phyloP scores from a whole-genome alignment of 2,797 vertebrate genomes.

The Macropus fuliginosus region DNA sequence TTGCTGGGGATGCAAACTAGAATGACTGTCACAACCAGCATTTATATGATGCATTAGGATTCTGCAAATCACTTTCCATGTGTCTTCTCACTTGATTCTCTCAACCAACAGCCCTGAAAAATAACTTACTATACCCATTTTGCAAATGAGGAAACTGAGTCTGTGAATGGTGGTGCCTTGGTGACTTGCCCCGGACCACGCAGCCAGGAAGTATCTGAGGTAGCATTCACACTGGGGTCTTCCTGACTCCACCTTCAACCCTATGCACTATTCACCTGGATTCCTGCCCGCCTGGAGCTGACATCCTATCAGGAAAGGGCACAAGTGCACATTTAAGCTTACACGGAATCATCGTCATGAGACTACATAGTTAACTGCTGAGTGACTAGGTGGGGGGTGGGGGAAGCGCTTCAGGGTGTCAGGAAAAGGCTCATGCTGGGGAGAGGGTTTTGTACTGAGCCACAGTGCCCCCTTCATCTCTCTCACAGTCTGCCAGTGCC shows the following conservation, averaged over 20 bases:
- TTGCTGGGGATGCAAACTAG: neutral
- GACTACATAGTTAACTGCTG: neutral
- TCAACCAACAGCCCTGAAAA: neutral
- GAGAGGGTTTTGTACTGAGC: neutral
- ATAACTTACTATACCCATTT: neutral
- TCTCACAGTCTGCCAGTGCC: neutral
- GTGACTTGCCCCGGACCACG: neutral
- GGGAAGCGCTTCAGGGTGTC: no score
- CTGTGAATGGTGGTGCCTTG: neutral
- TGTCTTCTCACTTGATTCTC: neutral
- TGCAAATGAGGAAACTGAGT: neutral
- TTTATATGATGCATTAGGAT: accelerated
- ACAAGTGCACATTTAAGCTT: neutral
- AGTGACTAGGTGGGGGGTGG: neutral
- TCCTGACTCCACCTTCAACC: no score
- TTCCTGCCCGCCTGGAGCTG: neutral
- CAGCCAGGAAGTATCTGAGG: neutral
- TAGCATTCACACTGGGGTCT: neutral
- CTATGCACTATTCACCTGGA: accelerated
- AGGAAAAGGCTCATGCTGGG: neutral
- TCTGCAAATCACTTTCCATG: neutral
- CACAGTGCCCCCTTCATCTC: neutral
- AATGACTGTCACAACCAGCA: neutral
- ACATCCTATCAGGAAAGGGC: neutral
- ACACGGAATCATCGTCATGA: neutral